Evolutionary conservation across 1,140 invertebrate species (phyloP).

Genomic region (Ips typographus): DNA sequence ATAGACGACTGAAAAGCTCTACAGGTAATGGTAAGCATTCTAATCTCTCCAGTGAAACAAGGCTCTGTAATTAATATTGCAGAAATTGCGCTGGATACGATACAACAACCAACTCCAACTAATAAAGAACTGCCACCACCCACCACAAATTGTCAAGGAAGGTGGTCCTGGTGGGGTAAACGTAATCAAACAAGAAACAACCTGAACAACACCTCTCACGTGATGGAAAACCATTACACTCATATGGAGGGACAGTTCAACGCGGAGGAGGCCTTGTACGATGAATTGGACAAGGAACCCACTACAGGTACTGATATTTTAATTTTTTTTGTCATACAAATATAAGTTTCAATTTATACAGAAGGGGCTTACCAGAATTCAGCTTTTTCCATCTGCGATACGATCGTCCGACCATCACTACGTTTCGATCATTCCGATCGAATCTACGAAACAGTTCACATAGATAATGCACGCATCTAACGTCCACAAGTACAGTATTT

Average conservation of each 20-base stretch:
- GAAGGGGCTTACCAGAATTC: too few relatives aligned
- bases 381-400: too few relatives aligned
- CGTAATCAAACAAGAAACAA: constrained; percentile 52
- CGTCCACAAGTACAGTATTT: too few relatives aligned
- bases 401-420: too few relatives aligned
- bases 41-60: too few relatives aligned
- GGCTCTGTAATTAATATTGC: too few relatives aligned
- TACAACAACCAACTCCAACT: neutral
- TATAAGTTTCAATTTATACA: too few relatives aligned
- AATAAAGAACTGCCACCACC: neutral
- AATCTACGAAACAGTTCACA: too few relatives aligned
- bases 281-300: constrained; percentile 61
- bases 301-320: constrained; percentile 32
- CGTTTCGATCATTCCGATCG: too few relatives aligned
- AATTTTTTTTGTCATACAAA: too few relatives aligned
- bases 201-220: constrained; percentile 54
- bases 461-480: too few relatives aligned
- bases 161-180: constrained; percentile 67
- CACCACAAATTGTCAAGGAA: constrained; percentile 51
- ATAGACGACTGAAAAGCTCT: neutral
- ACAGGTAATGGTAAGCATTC: neutral
- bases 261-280: constrained; percentile 64
- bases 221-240: constrained; percentile 69
- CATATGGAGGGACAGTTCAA: constrained; percentile 65
- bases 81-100: neutral